Base-by-base conservation (phyloP, 1,140 invertebrate species). In the Drosophila lini region DNA sequence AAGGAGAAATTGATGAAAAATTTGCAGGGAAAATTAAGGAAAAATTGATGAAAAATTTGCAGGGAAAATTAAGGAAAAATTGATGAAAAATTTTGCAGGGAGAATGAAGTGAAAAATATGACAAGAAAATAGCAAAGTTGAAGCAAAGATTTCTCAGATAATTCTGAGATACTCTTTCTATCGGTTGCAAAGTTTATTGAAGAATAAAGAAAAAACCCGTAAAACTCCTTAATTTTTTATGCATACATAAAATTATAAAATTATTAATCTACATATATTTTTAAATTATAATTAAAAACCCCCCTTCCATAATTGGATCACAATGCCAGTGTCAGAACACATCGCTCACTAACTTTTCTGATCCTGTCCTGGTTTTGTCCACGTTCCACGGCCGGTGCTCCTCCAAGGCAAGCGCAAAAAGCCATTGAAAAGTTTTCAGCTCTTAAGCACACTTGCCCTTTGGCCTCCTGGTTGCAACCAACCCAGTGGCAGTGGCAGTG, bases 401-500 rank as follows among this genome's bases (percentile, higher is more conserved):
- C 6, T 3, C 38, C 6, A n/a, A 16, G 41, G 55, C 45, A 28
- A 73, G 59, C 67, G 82, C 76, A 69, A 82, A 86, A 86, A 78
- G 79, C 76, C 80, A 78, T 88, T 83, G 79, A 88, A 86, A 86
- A 86, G 71, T 86, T 86, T 88, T 77, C 44, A 76, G 83, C 83
- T 81, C 71, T 79, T 82, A 88, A 86, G 83, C 76, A 88, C 80
- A 76, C 75, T 85, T 75, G 67, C 70, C 74, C 57, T 47, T 75
- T 64, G 70, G 70, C 52, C 48, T 50, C 48, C 48, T 28, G 25
- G 5, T 16, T 50, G 48, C 28, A 16, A 15, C 9, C 50, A 38
- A 22, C 63, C 13, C 0, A 16, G 13, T 5, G 5, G 5, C 36
- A 32, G 31, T 2, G 31, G 7, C 31, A 32, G 44, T 22, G 19